These are phyloP conservation scores for Heliangelus exortis DNA, from an alignment of 2,797 vertebrate genomes.

Conservation along the genomic window DNA sequence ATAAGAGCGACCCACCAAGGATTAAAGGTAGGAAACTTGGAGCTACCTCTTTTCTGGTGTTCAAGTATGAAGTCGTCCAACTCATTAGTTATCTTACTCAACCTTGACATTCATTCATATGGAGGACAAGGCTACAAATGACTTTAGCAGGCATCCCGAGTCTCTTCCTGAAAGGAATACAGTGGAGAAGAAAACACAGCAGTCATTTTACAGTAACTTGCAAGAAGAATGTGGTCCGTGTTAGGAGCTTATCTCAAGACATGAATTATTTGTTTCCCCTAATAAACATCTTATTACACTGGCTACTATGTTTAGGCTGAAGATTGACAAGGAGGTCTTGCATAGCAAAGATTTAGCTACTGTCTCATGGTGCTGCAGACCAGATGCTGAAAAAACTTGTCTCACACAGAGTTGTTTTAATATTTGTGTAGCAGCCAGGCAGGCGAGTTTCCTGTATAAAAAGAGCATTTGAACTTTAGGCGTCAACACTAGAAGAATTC, in stretches of 20 bases:
- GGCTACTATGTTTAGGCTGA: conserved; percentile 40
- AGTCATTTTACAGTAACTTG: conserved; percentile 23
- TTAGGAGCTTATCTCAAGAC: conserved; percentile 44
- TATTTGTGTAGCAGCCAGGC: conserved; percentile 61
- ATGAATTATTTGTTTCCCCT: conserved; percentile 46
- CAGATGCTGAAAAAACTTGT: conserved; percentile 52
- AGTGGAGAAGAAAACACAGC: conserved; percentile 31
- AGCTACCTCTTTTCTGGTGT: conserved; percentile 31
- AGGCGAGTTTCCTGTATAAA: conserved; percentile 56
- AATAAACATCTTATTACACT: conserved; percentile 43
- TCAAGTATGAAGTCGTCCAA: conserved; percentile 31
- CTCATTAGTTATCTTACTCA: conserved; percentile 66
- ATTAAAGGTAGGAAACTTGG: conserved; percentile 55
- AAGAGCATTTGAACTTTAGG: conserved; percentile 59
- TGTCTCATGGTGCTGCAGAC: conserved; percentile 29
- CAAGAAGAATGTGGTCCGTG: background rate
- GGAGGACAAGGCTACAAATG: conserved; percentile 30
- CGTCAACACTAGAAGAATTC: conserved; percentile 39
- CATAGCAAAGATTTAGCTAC: conserved; percentile 53
- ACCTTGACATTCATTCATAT: conserved; percentile 46
- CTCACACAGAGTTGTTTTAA: conserved; percentile 50
- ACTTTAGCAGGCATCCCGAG: conserved; percentile 30
- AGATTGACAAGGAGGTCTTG: conserved; percentile 49
- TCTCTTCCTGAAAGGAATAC: conserved; percentile 29
- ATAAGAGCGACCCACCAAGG: conserved; percentile 4